Base-by-base conservation (phyloP, 2,888 invertebrate species). In the Drosophila nigricruria region DNA sequence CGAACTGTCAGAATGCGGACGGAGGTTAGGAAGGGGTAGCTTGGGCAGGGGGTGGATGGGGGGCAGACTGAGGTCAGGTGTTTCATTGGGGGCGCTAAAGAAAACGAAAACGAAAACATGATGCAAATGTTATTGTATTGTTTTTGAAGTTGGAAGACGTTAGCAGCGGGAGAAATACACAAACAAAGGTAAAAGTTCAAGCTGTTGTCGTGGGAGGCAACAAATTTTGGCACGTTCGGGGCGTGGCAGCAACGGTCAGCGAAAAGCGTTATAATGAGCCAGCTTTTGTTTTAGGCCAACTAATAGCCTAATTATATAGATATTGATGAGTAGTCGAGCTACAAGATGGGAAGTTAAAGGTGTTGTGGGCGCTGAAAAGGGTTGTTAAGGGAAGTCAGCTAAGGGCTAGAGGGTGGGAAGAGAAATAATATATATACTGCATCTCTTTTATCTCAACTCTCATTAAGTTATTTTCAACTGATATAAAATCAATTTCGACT, bases 221-320 rank as follows among this genome's bases (percentile, higher is more conserved):
- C 27, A 12, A 32, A 36, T 32, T 61, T 32, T 36, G 16, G 18
- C 45, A 45, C 36, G 8, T 20, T 23, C 14, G 50, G 72, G 67
- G 61, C 56, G 67, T 63, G 62, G 43, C 67, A 38, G 30, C 47
- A 36, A 32, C 50, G 68, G 80, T 62, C 73, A 79, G 71, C 74
- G 70, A 62, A 77, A 69, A 71, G 79, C 77, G 80, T 74, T 79
- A 80, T 79, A 79, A 79, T 77, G 77, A 80, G 78, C 67, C 52
- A 25, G 57, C 69, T 75, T 65, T 63, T 71, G 71, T 74, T 62
- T 69, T 16, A 16, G 23, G 43, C 14, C 43, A 43, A 14, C 43
- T 43, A 43, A 43, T 43, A 63, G 62, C 57, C 62, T 66, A 72
- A 78, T 78, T 79, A 79, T 72, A 75, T 61, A 58, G 36, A 36